Evolutionary conservation across 2,888 invertebrate species (phyloP), one percentile per base, ranked within the genome.

Genomic region (Eucera pruinosa): DNA sequence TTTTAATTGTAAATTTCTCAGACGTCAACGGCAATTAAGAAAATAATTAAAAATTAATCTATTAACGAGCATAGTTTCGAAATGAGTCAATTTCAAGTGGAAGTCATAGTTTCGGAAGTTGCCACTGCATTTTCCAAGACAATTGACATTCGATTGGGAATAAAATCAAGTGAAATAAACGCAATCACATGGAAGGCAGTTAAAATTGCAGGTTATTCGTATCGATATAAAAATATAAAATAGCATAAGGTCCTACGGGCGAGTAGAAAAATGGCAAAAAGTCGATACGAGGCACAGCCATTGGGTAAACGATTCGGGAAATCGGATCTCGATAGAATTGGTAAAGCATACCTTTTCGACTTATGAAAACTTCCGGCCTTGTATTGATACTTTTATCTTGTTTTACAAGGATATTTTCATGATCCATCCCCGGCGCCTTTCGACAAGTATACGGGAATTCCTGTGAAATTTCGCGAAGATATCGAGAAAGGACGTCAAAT

Each of bases 281-380:
- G 6, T 4, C 25, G 2, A n/a, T 6, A 1, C 0, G 50, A 18
- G 3, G 2, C 5, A n/a, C 6, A 61, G 41, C 15, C 43, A 23
- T 9, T 79, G 41, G 79, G 72, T n/a, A 50, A 68, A 47, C 68
- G 30, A 48, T 78, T 86, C 67, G 90, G 88, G 41, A 88, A 78
- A 83, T 18, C 57, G 33, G 90, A 90, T 78, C 71, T 90, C 47
- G 89, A 90, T 64, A 84, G 90, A 80, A 78, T 87, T 61, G 90
- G 90, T 90, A 90, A 81, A 61, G 64, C 54, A 54, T 50, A 18
- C n/a, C 9, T 54, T 9, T 4, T 62, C 41, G 20, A 45, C 20
- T 23, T 13, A 15, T 18, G 9, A 45, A 33, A 60, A 68, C 18
- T 41, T 39, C n/a, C 20, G n/a, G 9, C 27, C 39, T 39, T 23